Evolutionary conservation across 1,140 invertebrate species (phyloP), one percentile per base, ranked within the genome.

Genomic region (Pseudobourletiella spinata): DNA sequence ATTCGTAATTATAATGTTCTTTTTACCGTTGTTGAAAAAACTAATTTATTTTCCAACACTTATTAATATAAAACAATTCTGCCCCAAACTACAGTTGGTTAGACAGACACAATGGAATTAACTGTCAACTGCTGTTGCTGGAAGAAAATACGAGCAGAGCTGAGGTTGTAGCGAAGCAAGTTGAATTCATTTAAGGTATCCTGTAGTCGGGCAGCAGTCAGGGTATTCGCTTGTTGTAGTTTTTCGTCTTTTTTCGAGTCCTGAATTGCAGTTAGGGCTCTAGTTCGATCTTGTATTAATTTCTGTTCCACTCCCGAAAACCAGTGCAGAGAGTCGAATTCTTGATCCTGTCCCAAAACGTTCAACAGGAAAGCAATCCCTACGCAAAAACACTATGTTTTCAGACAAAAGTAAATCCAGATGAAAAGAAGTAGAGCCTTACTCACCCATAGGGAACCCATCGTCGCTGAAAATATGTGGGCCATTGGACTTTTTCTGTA

Each of bases 321-420:
- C 96, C 96, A 99, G 74, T 95, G 90, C 1, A 99, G 78, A 3
- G 90, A 86, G 77, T 98, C 91, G 74, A 98, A 89, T 68, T 92
- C 88, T 46, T 81, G 77, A 69, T 81, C 80, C 72, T 84, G 81
- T 64, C 83, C 78, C 3, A 88, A 71, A 28, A 87, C 73, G 69
- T 82, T 81, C 14, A 87, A 74, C 35, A 86, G 77, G 70, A 84
- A 88, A 1, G 86, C 84, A n/a, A 88, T 71, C 42, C 83, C 83
- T 84, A 65, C 8, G n/a, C n/a, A n/a, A n/a, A n/a, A n/a, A n/a
- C 6, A 50, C 22, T 57, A 46, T 8, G 43, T 20, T 57, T 16
- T 25, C 15, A 6, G 43, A 8, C 11, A n/a, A n/a, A n/a, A n/a
- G n/a, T n/a, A n/a, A n/a, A n/a, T n/a, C n/a, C n/a, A n/a, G n/a